A percentile compares a stretch with the other conserved stretches of the same genome.
These are phyloP conservation scores for Petrocephalus zakoni DNA, from an alignment of 2,113 vertebrate genomes.

Conservation along the genomic window DNA sequence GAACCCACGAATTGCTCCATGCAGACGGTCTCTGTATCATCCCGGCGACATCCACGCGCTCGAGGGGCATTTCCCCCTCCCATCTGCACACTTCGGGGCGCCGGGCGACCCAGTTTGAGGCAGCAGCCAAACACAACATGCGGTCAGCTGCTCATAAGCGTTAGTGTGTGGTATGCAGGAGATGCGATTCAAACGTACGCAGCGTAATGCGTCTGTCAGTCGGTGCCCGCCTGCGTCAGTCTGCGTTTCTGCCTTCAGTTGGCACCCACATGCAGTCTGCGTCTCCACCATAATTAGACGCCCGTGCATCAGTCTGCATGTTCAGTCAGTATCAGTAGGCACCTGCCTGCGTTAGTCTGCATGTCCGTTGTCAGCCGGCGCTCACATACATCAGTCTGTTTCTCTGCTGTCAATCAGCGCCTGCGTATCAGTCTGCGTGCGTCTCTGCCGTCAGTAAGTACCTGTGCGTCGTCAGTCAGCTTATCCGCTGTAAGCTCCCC, in stretches of 20 bases:
- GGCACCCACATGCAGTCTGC: not conserved
- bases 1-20: not conserved
- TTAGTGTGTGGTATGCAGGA: not conserved
- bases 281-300: not conserved
- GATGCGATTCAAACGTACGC: not conserved
- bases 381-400: too few relatives aligned
- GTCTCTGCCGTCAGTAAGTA: too few relatives aligned
- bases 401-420: too few relatives aligned
- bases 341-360: not conserved
- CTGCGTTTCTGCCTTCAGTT: not conserved
- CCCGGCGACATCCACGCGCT: not conserved
- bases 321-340: not conserved
- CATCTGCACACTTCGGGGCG: not conserved
- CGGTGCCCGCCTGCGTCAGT: not conserved
- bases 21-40: not conserved
- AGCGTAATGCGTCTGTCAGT: not conserved
- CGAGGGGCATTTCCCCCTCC: not conserved
- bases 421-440: too few relatives aligned
- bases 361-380: too few relatives aligned
- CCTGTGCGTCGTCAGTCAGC: too few relatives aligned
- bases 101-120: not conserved
- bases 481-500: too few relatives aligned
- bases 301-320: not conserved
- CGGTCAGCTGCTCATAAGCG: not conserved
- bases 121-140: not conserved